These are phyloP conservation scores for Alcedo atthis DNA, from an alignment of 2,797 vertebrate species.

Conservation along the genomic window DNA sequence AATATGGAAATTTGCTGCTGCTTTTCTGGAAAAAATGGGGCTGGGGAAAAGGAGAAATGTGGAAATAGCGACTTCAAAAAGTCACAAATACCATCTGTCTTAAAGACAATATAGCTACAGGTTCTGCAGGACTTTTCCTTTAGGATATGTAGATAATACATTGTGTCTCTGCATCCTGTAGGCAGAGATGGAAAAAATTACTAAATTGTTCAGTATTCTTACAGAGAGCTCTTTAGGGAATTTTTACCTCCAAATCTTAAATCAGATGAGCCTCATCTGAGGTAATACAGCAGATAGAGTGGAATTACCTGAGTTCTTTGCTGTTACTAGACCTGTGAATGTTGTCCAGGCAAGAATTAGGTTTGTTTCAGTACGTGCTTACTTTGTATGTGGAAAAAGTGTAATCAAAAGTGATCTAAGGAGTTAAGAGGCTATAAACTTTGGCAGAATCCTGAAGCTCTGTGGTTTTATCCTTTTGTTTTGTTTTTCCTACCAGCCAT, in stretches of 20 bases:
- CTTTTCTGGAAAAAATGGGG: constrained; percentile 66
- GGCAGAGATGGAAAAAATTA: not conserved
- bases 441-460: not conserved
- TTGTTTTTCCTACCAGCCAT: not conserved
- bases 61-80: not conserved
- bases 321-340: not conserved
- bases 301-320: not conserved
- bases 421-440: not conserved
- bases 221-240: not conserved
- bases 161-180: not conserved
- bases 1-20: constrained; percentile 75
- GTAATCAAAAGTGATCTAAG: not conserved
- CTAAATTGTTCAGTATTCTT: not conserved
- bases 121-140: not conserved
- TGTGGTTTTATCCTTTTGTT: not conserved
- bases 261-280: not conserved
- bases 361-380: not conserved
- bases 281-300: not conserved
- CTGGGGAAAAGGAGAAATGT: not conserved
- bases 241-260: not conserved
- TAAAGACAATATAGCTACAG: not conserved
- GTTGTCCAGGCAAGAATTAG: not conserved
- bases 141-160: not conserved
- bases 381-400: not conserved
- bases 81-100: not conserved